Base-by-base conservation (phyloP, 2,888 invertebrate species). In the Patella ulyssiponensis region DNA sequence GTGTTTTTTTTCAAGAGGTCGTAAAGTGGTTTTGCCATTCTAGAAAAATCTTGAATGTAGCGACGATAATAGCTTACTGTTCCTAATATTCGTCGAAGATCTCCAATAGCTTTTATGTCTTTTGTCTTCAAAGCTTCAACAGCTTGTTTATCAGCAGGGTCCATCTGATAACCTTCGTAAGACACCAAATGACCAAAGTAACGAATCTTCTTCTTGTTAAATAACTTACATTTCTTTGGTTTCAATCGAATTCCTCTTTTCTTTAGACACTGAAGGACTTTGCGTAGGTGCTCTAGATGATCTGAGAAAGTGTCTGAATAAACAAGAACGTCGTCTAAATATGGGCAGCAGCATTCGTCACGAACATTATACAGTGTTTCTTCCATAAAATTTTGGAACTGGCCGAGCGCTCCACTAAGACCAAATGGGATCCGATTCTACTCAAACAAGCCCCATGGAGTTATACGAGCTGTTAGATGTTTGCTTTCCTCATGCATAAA, bases 181-280 rank as follows among this genome's bases (percentile, higher is more conserved):
- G 80, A 75, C 14, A 82, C 72, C 27, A 80, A 17, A 33, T 83
- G 81, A 33, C 84, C 82, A 15, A 84, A 54, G 44, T 76, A 84
- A n/a, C 77, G 15, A 17, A 80, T 80, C 52, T 81, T 76, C 15
- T 58, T 14, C 20, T 73, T n/a, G n/a, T n/a, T 54, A 27, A 82
- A 82, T 9, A 84, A 70, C 12, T 54, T 44, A 73, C 79, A 81
- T 58, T 82, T 84, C 1, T 20, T 17, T 14, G 80, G 80, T 71
- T 82, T 79, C 0, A 83, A 56, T 69, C 82, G 82, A 17, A 83
- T 77, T 17, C 82, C 81, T 58, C 78, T 80, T 2, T 72, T 58
- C 17, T 53, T 12, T 14, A 81, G 44, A 1, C 74, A 9, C 27
- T 58, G 69, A 3, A 80, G 51, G 3, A 80, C 78, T 54, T 54